Base-by-base conservation (phyloP, 1,140 invertebrate species). In the Drosophila kurseongensis region DNA sequence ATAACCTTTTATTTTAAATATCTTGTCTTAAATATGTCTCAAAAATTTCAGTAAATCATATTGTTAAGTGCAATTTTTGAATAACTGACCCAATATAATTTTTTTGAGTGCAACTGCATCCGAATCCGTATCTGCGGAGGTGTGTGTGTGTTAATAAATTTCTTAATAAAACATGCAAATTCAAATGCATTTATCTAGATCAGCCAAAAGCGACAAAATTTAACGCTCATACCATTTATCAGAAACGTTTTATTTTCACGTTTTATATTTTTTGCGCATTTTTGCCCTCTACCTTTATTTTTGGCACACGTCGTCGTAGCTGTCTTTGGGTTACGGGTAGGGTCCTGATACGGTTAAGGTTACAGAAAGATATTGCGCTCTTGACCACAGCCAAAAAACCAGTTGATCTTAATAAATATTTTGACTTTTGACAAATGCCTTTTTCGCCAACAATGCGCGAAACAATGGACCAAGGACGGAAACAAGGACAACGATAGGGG, bases 151-250 rank as follows among this genome's bases (percentile, higher is more conserved):
- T 89, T 89, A 89, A 89, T 89, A 89, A 89, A 89, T 89, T 89
- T 89, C 84, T 89, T 89, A 89, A 89, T 89, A 89, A 89, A 89
- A 89, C 74, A 89, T 80, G 80, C 84, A 89, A 90, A 89, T 90
- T 89, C 85, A 89, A 89, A 89, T 89, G 80, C 84, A 89, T 89
- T 89, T 89, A 89, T 89, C 84, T 89, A 89, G 84, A 89, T 89
- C 84, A 89, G 77, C 84, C 68, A 74, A 84, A 88, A 89, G 84
- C 84, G 85, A 89, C 84, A 89, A 89, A 89, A 89, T 90, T 84
- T 89, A 75, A 75, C 80, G 85, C 78, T 80, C 62, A 54, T 84
- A 75, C 85, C 84, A 89, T 89, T 89, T 89, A 84, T 89, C 84
- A 90, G 84, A 78, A 56, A 58, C 66, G 45, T 40, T 76, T 57